Conservation (phyloP, 2,888 invertebrate species). For the Thymelicus acteon region DNA sequence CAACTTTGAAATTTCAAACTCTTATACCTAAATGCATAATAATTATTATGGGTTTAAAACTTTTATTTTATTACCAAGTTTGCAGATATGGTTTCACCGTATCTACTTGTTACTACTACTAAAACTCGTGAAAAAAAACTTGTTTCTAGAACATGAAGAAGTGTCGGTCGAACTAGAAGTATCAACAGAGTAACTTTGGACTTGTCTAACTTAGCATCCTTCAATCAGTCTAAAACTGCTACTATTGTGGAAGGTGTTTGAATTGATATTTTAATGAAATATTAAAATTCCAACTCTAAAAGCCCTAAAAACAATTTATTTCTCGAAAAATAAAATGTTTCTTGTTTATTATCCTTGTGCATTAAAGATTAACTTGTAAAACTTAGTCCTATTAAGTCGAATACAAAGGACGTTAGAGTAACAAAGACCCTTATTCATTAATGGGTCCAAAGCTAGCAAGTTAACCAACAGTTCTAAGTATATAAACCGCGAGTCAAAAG, state of each 20-base stretch:
- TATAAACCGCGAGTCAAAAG: conserved; percentile 15
- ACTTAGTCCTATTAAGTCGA: neutral
- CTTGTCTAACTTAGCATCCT: too few species aligned
- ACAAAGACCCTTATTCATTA: neutral
- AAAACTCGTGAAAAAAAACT: too few species aligned
- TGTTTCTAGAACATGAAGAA: too few species aligned
- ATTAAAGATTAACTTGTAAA: neutral
- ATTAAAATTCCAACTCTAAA: too few species aligned
- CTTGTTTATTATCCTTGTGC: neutral
- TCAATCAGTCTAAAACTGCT: too few species aligned
- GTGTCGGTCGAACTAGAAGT: too few species aligned
- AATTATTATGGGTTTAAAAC: neutral
- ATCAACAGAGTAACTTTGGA: too few species aligned
- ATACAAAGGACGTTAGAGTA: neutral
- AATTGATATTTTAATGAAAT: too few species aligned
- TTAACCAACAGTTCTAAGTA: conserved; percentile 22
- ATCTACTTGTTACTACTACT: too few species aligned
- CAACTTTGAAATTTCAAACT: conserved; percentile 13
- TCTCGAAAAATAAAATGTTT: neutral
- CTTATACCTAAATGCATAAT: neutral
- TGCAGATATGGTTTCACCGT: too few species aligned
- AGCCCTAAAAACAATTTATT: neutral
- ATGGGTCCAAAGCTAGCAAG: conserved; percentile 10
- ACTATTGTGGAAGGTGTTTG: too few species aligned
- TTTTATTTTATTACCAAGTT: too few species aligned